Base-by-base conservation (phyloP, 1,140 invertebrate species). In the Patella vulgata region DNA sequence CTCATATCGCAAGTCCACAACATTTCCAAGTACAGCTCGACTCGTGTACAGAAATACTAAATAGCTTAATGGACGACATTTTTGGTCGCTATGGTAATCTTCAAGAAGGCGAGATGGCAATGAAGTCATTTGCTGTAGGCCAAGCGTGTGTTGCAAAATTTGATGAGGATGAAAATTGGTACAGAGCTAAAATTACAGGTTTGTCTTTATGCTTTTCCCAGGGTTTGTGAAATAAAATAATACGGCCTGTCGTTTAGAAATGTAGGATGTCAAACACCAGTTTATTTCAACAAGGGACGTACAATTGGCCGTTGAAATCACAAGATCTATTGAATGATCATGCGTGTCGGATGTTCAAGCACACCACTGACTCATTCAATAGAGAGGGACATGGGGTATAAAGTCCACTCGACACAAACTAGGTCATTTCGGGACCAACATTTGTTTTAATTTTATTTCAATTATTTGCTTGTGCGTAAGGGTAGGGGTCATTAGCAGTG, bases 141-240 rank as follows among this genome's bases (percentile, higher is more conserved):
- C 87, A 88, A 0, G 73, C 90, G 12, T 94, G 92, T 78, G 84
- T 90, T 36, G 92, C 91, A 0, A 86, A 89, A 57, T 93, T 90
- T 74, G 89, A 88, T 0, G 88, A 89, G 1, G 91, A 94, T 74
- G 87, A 89, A 39, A 78, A 82, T 1, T 95, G 92, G 92, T 94
- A 94, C 73, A 85, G 93, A 67, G 92, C 92, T 1, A 87, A 90
- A 69, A 89, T 94, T n/a, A 85, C 92, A 1, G 91, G 92, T 78
- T 40, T 42, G 47, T 64, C 23, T 12, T 19, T 30, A 9, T n/a
- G 6, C 28, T 19, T 9, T 58, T 12, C 17, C 6, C 14, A 36
- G 27, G 11, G 19, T 17, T 47, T 46, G 14, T 31, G 25, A 23
- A 17, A 43, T 21, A 19, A n/a, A 0, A 30, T 12, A 19, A n/a